Evolutionary conservation across 23 tunicate genomes (phyloP).

Genomic region (Styela clava): DNA sequence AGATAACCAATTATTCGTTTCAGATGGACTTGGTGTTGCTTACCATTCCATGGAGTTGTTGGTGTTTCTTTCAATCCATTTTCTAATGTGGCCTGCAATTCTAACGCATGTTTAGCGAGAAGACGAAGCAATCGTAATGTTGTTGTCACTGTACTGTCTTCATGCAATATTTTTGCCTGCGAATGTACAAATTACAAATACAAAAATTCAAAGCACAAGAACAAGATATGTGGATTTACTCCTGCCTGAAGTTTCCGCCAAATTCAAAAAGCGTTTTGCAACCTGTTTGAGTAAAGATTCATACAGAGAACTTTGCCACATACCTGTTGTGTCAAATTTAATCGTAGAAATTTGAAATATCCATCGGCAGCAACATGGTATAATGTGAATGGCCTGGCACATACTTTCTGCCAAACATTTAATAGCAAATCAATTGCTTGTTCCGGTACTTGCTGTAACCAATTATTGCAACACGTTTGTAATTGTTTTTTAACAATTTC

Average conservation of each 20-base stretch:
- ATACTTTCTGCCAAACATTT: slow-evolving; percentile 70
- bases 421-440: slow-evolving; percentile 33
- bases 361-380: slow-evolving; percentile 77
- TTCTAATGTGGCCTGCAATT: slow-evolving; percentile 68
- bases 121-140: slow-evolving; percentile 76
- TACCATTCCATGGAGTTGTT: slow-evolving; percentile 89
- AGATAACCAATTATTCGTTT: too few species aligned
- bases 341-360: slow-evolving; percentile 72
- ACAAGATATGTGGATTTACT: too few species aligned
- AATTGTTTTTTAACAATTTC: slow-evolving; percentile 15
- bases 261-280: too few species aligned
- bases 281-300: too few species aligned
- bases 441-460: slow-evolving; percentile 60
- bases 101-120: slow-evolving; percentile 91
- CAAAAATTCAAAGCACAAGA: too few species aligned
- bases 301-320: too few species aligned
- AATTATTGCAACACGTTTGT: slow-evolving; percentile 43
- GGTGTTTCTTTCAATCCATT: slow-evolving; percentile 73
- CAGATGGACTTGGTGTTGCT: too few species aligned
- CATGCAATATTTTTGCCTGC: slow-evolving; percentile 45
- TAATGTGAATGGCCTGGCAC: slow-evolving; percentile 63
- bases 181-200: too few species aligned
- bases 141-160: slow-evolving; percentile 74
- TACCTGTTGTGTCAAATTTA: slow-evolving; percentile 69
- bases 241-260: too few species aligned